phyloP scores from a whole-genome alignment of 2,797 vertebrate species.

The Pangasius larnaudii region DNA sequence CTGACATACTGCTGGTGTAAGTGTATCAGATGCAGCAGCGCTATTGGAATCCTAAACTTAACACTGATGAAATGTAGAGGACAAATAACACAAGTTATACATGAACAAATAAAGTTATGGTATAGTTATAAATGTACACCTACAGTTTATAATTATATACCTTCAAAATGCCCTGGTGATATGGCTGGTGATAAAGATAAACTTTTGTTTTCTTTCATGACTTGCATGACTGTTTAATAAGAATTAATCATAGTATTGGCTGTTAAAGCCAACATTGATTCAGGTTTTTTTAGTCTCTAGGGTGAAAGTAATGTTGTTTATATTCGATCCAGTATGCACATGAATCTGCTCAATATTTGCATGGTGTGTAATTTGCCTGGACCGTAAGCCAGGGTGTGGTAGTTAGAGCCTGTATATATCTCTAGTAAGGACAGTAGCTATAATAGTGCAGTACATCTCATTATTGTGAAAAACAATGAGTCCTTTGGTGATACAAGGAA shows the following conservation, averaged over 20 bases:
- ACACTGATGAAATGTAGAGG: not conserved
- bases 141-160: conserved; percentile 2
- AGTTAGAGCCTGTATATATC: not conserved
- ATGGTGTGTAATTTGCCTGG: conserved; percentile 5
- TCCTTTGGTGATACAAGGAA: not conserved
- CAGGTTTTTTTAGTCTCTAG: not conserved
- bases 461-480: not conserved
- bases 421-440: not conserved
- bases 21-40: not conserved
- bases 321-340: not conserved
- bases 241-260: not conserved
- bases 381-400: conserved; percentile 31
- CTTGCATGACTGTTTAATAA: not conserved
- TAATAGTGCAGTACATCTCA: not conserved
- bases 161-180: not conserved
- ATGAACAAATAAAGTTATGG: not conserved
- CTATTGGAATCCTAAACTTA: not conserved
- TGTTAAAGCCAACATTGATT: not conserved
- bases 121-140: not conserved
- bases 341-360: conserved; percentile 1
- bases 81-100: not conserved
- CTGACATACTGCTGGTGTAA: not conserved
- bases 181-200: not conserved
- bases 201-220: not conserved
- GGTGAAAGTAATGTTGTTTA: not conserved